phyloP scores from a whole-genome alignment of 1,140 invertebrate species.

The Drosophila tani region DNA sequence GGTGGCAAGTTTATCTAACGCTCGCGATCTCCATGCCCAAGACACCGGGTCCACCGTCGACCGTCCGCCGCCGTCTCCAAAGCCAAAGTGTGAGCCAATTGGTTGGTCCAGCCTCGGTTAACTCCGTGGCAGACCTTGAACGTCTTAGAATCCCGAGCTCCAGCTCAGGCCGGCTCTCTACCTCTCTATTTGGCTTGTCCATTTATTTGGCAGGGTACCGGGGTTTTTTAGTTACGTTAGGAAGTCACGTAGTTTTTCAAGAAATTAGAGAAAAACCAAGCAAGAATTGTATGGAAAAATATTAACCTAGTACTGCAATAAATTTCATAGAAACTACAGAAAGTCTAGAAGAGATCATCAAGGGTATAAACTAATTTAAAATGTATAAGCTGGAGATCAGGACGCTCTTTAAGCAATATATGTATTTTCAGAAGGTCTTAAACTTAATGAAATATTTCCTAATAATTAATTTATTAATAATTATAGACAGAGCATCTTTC shows the following conservation, averaged over 20 bases:
- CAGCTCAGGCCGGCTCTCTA: conserved; percentile 13
- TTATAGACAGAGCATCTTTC: conserved; percentile 9
- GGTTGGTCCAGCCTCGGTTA: conserved; percentile 44
- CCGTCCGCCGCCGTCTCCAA: conserved; percentile 7
- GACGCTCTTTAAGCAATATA: no score
- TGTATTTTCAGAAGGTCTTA: no score
- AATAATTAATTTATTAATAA: background rate
- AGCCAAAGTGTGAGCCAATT: conserved; percentile 79
- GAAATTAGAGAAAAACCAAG: background rate
- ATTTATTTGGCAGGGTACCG: background rate
- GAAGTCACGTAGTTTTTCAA: background rate
- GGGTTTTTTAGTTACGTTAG: background rate
- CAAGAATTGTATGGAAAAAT: background rate
- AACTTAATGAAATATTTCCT: no score
- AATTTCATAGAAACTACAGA: no score
- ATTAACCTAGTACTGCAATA: background rate
- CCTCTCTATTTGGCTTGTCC: conserved; percentile 24
- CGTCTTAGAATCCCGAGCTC: conserved; percentile 49
- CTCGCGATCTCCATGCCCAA: conserved; percentile 63
- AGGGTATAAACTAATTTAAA: no score
- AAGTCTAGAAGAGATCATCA: no score
- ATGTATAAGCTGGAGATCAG: background rate
- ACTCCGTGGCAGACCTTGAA: conserved; percentile 59
- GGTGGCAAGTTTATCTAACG: conserved; percentile 80
- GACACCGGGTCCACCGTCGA: background rate